Conservation (phyloP, 2,113 vertebrate species). For the Machaerirhynchus nigripectus region DNA sequence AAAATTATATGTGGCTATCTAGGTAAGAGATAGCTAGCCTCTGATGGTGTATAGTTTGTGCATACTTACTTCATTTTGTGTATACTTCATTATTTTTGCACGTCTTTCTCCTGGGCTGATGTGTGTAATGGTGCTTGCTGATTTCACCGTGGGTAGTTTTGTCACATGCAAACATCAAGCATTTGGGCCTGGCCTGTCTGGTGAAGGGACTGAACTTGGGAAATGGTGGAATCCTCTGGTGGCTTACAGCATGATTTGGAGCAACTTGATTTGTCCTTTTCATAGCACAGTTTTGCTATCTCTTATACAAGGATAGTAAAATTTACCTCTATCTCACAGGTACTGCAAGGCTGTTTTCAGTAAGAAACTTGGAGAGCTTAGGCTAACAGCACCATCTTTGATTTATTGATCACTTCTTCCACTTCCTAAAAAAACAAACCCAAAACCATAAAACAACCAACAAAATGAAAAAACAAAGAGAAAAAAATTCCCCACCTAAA, state of each 20-base stretch:
- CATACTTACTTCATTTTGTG: neutral
- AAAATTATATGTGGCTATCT: neutral
- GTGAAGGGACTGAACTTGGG: neutral
- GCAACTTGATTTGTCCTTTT: neutral
- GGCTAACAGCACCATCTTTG: neutral
- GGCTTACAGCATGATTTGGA: neutral
- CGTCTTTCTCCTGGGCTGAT: neutral
- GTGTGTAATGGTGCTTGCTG: neutral
- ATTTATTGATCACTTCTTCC: neutral
- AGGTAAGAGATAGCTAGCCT: neutral
- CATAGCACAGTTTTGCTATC: neutral
- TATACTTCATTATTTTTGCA: neutral
- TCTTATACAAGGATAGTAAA: neutral
- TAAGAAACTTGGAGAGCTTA: neutral
- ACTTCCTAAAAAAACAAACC: neutral
- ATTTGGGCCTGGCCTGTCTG: neutral
- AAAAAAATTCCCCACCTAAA: neutral
- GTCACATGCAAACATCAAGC: neutral
- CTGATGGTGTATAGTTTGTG: neutral
- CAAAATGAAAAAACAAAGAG: rapidly evolving
- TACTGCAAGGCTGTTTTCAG: neutral
- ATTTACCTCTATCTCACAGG: neutral
- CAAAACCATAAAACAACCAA: neutral
- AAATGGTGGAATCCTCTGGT: neutral
- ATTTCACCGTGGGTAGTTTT: neutral